These are phyloP conservation scores for Melanotaenia parkinsoni DNA, from an alignment of 2,797 vertebrate genomes.

Conservation along the genomic window DNA sequence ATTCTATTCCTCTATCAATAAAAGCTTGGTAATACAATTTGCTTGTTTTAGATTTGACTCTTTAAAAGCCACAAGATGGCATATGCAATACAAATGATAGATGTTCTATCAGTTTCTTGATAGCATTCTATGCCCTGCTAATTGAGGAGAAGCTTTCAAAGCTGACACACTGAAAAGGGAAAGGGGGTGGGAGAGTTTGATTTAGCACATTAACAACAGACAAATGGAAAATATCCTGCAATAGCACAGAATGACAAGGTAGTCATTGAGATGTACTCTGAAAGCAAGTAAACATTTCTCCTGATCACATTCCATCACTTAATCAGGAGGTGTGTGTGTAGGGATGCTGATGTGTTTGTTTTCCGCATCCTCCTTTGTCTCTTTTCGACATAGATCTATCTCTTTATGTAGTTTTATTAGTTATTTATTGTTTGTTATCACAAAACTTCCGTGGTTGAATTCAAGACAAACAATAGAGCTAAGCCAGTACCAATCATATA, in stretches of 20 bases:
- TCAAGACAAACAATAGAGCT: slow-evolving; percentile 53
- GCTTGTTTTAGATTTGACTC: slow-evolving; percentile 68
- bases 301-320: slow-evolving; percentile 55
- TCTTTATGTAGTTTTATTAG: slow-evolving; percentile 48
- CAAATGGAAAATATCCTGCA: slow-evolving; percentile 73
- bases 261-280: slow-evolving; percentile 65
- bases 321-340: slow-evolving; percentile 34
- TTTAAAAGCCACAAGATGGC: slow-evolving; percentile 68
- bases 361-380: slow-evolving; percentile 43
- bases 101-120: slow-evolving; percentile 63
- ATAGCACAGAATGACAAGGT: slow-evolving; percentile 53
- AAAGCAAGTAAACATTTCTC: slow-evolving; percentile 59
- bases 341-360: slow-evolving; percentile 16
- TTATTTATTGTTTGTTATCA: slow-evolving; percentile 52
- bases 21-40: slow-evolving; percentile 61
- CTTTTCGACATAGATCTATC: slow-evolving; percentile 43
- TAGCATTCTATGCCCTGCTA: slow-evolving; percentile 63
- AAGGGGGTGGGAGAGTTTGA: slow-evolving; percentile 46
- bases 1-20: slow-evolving; percentile 64
- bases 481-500: slow-evolving; percentile 40
- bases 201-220: slow-evolving; percentile 59
- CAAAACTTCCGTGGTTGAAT: slow-evolving; percentile 52
- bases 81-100: slow-evolving; percentile 70
- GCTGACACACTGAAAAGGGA: slow-evolving; percentile 53
- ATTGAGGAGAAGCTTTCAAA: slow-evolving; percentile 75